phyloP scores from a whole-genome alignment of 2,113 vertebrate species.

The Xiphophorus hellerii region DNA sequence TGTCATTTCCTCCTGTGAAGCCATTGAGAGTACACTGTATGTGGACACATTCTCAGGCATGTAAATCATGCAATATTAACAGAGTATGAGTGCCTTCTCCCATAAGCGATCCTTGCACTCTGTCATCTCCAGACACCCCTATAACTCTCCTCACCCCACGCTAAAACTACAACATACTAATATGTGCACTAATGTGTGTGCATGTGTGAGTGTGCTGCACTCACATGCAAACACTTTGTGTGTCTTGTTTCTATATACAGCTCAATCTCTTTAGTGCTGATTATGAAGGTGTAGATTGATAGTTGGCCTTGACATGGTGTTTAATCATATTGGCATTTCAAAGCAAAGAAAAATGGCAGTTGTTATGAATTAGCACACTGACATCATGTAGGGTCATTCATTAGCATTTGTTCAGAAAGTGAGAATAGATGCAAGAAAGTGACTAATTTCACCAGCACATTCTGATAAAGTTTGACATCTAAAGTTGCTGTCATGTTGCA shows the following conservation, averaged over 20 bases:
- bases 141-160: slow-evolving; percentile 53
- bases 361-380: slow-evolving; percentile 69
- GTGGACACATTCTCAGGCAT: slow-evolving; percentile 55
- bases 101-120: slow-evolving; percentile 57
- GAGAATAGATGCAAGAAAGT: slow-evolving; percentile 19
- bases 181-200: slow-evolving; percentile 17
- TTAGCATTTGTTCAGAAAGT: slow-evolving; percentile 36
- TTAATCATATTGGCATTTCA: slow-evolving; percentile 70
- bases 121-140: slow-evolving; percentile 59
- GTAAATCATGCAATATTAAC: slow-evolving; percentile 59
- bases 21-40: slow-evolving; percentile 55
- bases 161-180: slow-evolving; percentile 43
- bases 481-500: not conserved
- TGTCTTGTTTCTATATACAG: slow-evolving; percentile 41
- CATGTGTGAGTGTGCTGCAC: slow-evolving; percentile 16
- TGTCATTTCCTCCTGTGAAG: slow-evolving; percentile 4
- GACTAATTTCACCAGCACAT: not conserved
- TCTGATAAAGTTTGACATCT: not conserved
- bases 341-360: slow-evolving; percentile 71
- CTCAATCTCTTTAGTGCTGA: slow-evolving; percentile 71
- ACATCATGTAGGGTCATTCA: slow-evolving; percentile 72
- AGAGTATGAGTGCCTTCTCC: slow-evolving; percentile 47
- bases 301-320: slow-evolving; percentile 62
- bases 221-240: slow-evolving; percentile 12
- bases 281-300: slow-evolving; percentile 75